Evolutionary conservation across 2,888 invertebrate genomes (phyloP), one percentile per base, ranked within the genome.

Genomic region (Xylocampa areola): DNA sequence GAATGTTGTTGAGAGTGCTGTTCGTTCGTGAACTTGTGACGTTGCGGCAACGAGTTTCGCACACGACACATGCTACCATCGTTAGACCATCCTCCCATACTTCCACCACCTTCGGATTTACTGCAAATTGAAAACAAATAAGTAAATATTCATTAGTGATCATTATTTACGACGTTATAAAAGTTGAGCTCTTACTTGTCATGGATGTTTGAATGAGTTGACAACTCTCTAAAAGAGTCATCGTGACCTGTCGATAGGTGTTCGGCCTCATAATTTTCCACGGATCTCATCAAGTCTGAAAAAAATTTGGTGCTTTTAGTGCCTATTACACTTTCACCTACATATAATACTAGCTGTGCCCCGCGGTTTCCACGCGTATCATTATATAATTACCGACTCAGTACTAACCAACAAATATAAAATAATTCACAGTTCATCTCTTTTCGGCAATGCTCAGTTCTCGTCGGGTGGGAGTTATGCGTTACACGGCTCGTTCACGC

Each of bases 1-100:
- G 81, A 77, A n/a, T 84, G 82, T 47, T 86, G 87, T 35, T 86
- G 89, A 51, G 85, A 82, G 51, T 89, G 91, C 39, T 90, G 91
- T 41, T 92, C 92, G 72, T 94, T 94, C 58, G 92, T 93, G 76
- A 91, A 90, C 84, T 94, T 94, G 75, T 90, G 90, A 2, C 93
- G 83, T 47, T 87, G 91, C 47, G 92, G 90, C 61, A 94, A 63
- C 0, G 91, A 78, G 78, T 94, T 94, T 30, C 92, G 87, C 7
- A 93, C 92, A 13, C 93, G 90, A 61, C 92, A 92, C 65, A 92
- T 82, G 76, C 93, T 92, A 55, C 90, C 92, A 10, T 94, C 93
- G 64, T 88, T 90, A 0, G 93, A 93, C 93, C 93, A 93, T 0
- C 89, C 92, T 4, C 91, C 91, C 76, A 89, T 74, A 62, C 92